Conservation (phyloP, 2,888 invertebrate genomes). For the Oscheius sp. region DNA sequence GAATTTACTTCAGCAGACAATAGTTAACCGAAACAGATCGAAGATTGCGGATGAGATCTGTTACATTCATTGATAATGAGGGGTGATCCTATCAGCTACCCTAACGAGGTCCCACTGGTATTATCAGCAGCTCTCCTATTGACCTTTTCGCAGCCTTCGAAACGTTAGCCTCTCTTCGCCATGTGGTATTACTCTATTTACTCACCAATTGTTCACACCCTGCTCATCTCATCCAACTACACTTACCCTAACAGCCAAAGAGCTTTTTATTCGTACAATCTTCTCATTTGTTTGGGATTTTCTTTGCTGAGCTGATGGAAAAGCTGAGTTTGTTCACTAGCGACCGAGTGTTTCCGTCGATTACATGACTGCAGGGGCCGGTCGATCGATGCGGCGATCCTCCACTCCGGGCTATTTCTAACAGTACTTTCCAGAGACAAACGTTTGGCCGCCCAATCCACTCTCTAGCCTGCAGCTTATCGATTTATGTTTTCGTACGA, state of each 20-base stretch:
- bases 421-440: neutral
- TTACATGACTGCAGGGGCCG: slow-evolving; percentile 24
- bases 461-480: too few species aligned
- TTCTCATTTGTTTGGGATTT: neutral
- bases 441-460: neutral
- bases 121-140: slow-evolving; percentile 19
- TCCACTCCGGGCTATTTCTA: slow-evolving; percentile 15
- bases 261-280: neutral
- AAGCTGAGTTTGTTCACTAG: slow-evolving; percentile 21
- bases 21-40: too few species aligned
- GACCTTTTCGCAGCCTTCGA: neutral
- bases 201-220: slow-evolving; percentile 22
- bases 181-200: slow-evolving; percentile 17
- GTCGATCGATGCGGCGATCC: slow-evolving; percentile 31
- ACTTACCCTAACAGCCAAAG: neutral
- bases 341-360: slow-evolving; percentile 28
- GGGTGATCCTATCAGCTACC: slow-evolving; percentile 12
- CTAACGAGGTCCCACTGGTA: neutral
- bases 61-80: neutral
- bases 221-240: neutral
- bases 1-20: too few species aligned
- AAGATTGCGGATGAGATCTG: too few species aligned
- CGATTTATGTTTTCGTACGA: too few species aligned
- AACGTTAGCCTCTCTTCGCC: neutral
- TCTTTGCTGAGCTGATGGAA: slow-evolving; percentile 3